Evolutionary conservation across 2,888 invertebrate genomes (phyloP).

Genomic region (Megamerina dolium): DNA sequence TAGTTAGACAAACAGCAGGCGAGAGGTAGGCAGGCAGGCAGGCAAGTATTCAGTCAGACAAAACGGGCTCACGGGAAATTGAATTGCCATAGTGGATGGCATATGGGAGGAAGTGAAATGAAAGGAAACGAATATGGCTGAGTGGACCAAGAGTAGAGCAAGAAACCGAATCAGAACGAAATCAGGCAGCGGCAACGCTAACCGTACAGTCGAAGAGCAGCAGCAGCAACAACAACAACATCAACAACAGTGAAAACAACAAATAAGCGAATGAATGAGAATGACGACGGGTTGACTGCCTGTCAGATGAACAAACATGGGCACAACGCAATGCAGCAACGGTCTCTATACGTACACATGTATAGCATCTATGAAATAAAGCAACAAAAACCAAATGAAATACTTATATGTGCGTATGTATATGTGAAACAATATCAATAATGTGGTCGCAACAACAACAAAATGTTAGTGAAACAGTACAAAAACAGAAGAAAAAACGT

Average conservation of each 20-base stretch:
- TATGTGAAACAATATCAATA: too few species aligned
- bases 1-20: not conserved
- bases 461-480: too few species aligned
- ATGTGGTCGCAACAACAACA: too few species aligned
- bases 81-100: slow-evolving; percentile 31
- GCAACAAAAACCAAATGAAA: too few species aligned
- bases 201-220: slow-evolving; percentile 14
- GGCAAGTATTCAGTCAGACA: slow-evolving; percentile 24
- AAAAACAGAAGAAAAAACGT: too few species aligned
- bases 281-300: slow-evolving; percentile 49
- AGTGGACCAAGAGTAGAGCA: slow-evolving; percentile 13
- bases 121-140: slow-evolving; percentile 7
- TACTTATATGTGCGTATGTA: too few species aligned
- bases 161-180: slow-evolving; percentile 10
- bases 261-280: slow-evolving; percentile 37
- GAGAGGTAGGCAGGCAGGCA: slow-evolving; percentile 16
- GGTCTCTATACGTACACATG: too few species aligned
- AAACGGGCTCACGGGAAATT: slow-evolving; percentile 31
- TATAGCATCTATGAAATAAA: not conserved
- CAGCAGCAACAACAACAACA: too few species aligned
- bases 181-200: slow-evolving; percentile 9
- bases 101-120: too few species aligned
- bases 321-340: too few species aligned
- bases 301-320: slow-evolving; percentile 47
- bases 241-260: not conserved